Evolutionary conservation across 2,113 vertebrate species (phyloP), one percentile per base, ranked within the genome.

Genomic region (Numida meleagris): DNA sequence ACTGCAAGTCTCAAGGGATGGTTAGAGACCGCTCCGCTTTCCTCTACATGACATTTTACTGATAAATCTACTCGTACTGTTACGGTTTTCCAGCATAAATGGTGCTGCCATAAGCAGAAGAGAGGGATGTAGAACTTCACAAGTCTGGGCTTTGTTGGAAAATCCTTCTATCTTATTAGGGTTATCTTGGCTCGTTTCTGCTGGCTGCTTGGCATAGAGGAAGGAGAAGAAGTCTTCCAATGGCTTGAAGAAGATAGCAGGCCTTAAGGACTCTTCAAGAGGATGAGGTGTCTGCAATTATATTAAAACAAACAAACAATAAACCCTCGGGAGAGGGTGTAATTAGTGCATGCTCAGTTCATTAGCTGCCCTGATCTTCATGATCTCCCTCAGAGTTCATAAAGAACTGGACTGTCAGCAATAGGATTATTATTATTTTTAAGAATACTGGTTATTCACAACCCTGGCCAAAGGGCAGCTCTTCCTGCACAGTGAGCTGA

Each of bases 141-240:
- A 8, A 58, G 46, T 70, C 9, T 66, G 75, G 7, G 23, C 63
- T 40, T 71, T 80, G 66, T 33, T 34, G 23, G 85, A 71, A 88
- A 36, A 75, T 25, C 27, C 27, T 59, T 79, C 79, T 50, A 10
- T 33, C 27, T 48, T 50, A 63, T 63, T 51, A 53, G 83, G 46
- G 19, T 91, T 88, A 62, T 42, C n/a, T n/a, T 83, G 88, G 72
- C 38, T 89, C 9, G 13, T 51, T 73, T 94, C 93, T 70, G 33
- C 63, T 45, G 82, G 59, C 13, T 95, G 93, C 66, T 93, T 91
- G 12, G 93, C 80, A 81, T 72, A 86, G 48, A 58, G 78, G 33
- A 96, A 87, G 72, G 96, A 97, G 61, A 92, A 94, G 92, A 94
- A 79, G 57, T 97, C 93, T 81, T 97, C 96, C 77, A 94, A 10